These are phyloP conservation scores for Gryllus longicercus DNA, from an alignment of 2,888 invertebrate genomes.

Conservation along the genomic window DNA sequence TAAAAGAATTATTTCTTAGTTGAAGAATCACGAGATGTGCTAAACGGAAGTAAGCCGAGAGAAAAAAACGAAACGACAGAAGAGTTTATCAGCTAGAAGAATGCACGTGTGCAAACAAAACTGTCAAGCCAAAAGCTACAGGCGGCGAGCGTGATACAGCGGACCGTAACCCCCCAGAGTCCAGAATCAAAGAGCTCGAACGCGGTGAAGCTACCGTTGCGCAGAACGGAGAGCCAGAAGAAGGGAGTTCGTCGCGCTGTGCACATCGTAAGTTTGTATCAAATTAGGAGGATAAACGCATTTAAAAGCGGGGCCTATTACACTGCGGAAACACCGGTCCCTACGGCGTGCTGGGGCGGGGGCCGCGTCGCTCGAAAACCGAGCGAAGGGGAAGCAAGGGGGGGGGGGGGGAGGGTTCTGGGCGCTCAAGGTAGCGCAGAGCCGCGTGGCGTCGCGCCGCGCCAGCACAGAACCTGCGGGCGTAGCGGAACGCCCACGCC, in stretches of 20 bases:
- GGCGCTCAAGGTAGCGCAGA: neutral
- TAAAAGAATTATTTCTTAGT: too few relatives aligned
- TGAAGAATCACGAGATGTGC: too few relatives aligned
- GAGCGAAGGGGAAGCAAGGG: neutral
- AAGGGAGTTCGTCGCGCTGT: neutral
- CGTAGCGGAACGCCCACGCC: neutral
- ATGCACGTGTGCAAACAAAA: too few relatives aligned
- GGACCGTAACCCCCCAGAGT: neutral
- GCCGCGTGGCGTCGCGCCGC: too few relatives aligned
- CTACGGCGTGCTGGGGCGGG: neutral
- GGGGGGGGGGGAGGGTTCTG: neutral
- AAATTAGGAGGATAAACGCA: slow-evolving; percentile 17
- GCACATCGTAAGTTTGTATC: slow-evolving; percentile 17
- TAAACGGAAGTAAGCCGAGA: too few relatives aligned
- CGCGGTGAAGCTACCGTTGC: neutral
- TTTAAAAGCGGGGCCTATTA: slow-evolving; percentile 17
- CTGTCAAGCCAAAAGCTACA: too few relatives aligned
- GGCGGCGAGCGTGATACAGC: neutral
- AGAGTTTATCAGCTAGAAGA: too few relatives aligned
- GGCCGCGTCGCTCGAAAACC: neutral
- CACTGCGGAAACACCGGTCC: slow-evolving; percentile 2
- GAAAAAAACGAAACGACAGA: too few relatives aligned
- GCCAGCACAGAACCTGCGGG: too few relatives aligned
- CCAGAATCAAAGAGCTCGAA: neutral
- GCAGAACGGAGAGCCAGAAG: neutral